Evolutionary conservation across 2,797 vertebrate species (phyloP), one percentile per base, ranked within the genome.

Genomic region (Jordanella pulchra): DNA sequence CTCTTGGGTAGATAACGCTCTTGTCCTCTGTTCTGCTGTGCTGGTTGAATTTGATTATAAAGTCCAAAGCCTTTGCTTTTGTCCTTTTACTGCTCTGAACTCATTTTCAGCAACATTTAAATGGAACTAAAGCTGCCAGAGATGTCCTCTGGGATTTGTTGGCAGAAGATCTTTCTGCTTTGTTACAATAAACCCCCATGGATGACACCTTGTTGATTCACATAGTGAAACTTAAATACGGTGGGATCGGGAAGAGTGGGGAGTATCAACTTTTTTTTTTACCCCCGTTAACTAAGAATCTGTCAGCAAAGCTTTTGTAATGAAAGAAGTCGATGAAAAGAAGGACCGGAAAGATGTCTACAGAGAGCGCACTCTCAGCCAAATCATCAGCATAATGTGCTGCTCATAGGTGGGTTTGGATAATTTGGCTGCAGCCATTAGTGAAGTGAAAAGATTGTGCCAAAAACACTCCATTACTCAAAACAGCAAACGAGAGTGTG

Each of bases 181-280:
- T 75, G 60, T 81, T 35, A 58, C 55, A 80, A 63, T 54, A 77
- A 5, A 68, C 73, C 61, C 64, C 39, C 75, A 63, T 27, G 80
- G 73, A 85, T 77, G 69, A 80, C 73, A 80, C 84, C 67, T 74
- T 42, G 56, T 51, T 72, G 66, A 79, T 72, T 63, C 55, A 60
- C 73, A 32, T 32, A 14, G 68, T 71, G 81, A 86, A 85, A 91
- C 90, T 44, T 76, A 82, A 91, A 89, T 84, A 87, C 76, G 77
- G 82, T 72, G 75, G 77, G 81, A 74, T 55, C 75, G 30, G 39
- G 58, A 32, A 39, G 55, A 39, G 58, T 30, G 5, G 63, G 27
- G 13, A n/a, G 58, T 65, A 45, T 81, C 66, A 73, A 68, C 64
- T 21, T 74, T 73, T 80, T 77, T 53, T 63, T 77, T 55, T 63